A percentile compares a stretch with the other conserved stretches of the same genome.
These are phyloP conservation scores for Dichetophora obliterata DNA, from an alignment of 2,888 invertebrate species.

Conservation along the genomic window DNA sequence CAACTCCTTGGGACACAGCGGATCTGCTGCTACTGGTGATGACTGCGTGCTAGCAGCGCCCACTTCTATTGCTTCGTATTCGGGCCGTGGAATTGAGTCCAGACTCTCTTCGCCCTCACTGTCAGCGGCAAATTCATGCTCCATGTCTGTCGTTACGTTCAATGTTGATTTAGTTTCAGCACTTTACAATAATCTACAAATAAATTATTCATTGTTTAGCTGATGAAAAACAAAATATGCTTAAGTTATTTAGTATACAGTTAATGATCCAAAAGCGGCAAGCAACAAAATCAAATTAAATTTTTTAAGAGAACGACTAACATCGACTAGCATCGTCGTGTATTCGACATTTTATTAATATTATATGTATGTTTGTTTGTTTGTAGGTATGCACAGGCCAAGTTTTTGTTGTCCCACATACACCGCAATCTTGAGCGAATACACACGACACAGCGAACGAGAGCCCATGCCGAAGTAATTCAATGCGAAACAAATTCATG, in stretches of 20 bases:
- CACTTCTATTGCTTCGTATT: constrained; percentile 52
- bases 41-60: not conserved
- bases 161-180: not conserved
- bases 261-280: not conserved
- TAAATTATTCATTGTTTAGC: not conserved
- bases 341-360: not conserved
- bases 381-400: not conserved
- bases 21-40: constrained; percentile 10
- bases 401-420: not conserved
- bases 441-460: constrained; percentile 18
- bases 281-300: not conserved
- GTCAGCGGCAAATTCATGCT: constrained; percentile 21
- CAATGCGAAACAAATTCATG: constrained; percentile 8
- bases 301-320: not conserved
- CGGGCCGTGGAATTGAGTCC: constrained; percentile 63
- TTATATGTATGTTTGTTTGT: not conserved
- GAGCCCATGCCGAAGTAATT: constrained; percentile 22
- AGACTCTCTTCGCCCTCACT: constrained; percentile 53
- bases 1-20: not conserved
- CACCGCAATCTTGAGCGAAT: constrained; percentile 6
- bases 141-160: constrained; percentile 25
- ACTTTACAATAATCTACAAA: constrained; percentile 1
- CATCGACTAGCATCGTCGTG: not conserved
- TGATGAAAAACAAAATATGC: not conserved
- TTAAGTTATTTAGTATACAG: no score